Conservation (phyloP, 2,113 vertebrate species). For the Coregonus clupeaformis region DNA sequence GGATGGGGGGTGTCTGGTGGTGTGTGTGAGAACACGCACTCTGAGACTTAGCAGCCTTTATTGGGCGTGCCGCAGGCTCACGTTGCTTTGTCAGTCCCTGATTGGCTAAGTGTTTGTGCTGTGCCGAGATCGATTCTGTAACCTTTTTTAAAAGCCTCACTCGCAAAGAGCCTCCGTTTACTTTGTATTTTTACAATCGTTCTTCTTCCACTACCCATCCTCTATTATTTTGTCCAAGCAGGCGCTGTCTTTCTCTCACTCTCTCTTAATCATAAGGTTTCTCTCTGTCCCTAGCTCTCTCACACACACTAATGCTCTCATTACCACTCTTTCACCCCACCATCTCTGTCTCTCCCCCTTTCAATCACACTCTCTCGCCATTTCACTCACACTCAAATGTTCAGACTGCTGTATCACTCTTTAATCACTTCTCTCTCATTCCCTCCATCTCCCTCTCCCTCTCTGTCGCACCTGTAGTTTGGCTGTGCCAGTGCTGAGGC, state of each 20-base stretch:
- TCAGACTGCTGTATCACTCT: neutral
- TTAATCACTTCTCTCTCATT: neutral
- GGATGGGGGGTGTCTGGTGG: neutral
- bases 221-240: neutral
- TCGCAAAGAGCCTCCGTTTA: neutral
- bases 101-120: slow-evolving; percentile 48
- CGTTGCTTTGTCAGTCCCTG: slow-evolving; percentile 35
- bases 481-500: slow-evolving; percentile 83
- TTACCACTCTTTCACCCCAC: neutral
- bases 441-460: neutral
- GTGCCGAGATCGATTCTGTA: slow-evolving; percentile 20
- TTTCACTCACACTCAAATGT: neutral
- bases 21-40: neutral
- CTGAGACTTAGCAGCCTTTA: slow-evolving; percentile 21
- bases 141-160: neutral
- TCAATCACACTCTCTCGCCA: neutral
- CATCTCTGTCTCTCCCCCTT: neutral
- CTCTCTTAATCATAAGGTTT: neutral
- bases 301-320: neutral
- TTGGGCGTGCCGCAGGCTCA: slow-evolving; percentile 14
- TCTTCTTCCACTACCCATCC: neutral
- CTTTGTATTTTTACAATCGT: slow-evolving; percentile 17
- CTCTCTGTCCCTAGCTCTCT: neutral
- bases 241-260: neutral
- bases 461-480: slow-evolving; percentile 82